Conservation (phyloP, 2,113 vertebrate genomes). For the Lepus europaeus region DNA sequence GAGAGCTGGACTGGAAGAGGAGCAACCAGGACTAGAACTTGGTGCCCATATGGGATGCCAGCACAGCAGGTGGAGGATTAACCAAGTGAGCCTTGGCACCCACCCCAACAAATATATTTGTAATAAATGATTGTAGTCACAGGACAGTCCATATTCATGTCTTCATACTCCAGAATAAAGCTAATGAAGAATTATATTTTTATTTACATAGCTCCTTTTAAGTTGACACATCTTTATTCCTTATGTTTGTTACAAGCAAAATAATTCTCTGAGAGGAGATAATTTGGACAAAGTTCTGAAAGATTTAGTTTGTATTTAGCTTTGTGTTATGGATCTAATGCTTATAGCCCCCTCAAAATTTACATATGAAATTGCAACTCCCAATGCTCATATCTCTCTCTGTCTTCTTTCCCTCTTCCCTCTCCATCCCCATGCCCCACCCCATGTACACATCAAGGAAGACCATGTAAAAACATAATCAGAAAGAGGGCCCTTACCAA, state of each 20-base stretch:
- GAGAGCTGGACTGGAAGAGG: too few species aligned
- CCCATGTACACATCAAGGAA: neutral
- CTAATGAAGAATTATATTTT: neutral
- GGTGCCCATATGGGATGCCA: too few species aligned
- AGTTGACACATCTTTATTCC: neutral
- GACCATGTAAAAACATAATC: neutral
- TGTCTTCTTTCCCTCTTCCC: too few species aligned
- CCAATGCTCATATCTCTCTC: too few species aligned
- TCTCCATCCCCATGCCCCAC: too few species aligned
- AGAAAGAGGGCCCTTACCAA: neutral
- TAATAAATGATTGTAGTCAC: neutral
- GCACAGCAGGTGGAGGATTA: too few species aligned
- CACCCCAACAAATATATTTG: too few species aligned
- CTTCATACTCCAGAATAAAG: neutral
- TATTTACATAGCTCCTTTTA: conserved; percentile 13
- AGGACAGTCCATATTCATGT: neutral
- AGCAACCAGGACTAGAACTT: too few species aligned
- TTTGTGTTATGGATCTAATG: neutral
- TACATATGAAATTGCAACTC: neutral
- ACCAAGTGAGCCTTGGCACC: too few species aligned
- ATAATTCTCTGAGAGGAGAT: neutral
- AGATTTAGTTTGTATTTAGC: neutral
- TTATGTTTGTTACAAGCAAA: neutral
- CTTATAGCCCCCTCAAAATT: neutral
- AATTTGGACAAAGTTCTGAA: neutral